A percentile compares a stretch with the other conserved stretches of the same genome.
These are phyloP conservation scores for Mechanitis mazaeus DNA, from an alignment of 2,888 invertebrate species.

Conservation along the genomic window DNA sequence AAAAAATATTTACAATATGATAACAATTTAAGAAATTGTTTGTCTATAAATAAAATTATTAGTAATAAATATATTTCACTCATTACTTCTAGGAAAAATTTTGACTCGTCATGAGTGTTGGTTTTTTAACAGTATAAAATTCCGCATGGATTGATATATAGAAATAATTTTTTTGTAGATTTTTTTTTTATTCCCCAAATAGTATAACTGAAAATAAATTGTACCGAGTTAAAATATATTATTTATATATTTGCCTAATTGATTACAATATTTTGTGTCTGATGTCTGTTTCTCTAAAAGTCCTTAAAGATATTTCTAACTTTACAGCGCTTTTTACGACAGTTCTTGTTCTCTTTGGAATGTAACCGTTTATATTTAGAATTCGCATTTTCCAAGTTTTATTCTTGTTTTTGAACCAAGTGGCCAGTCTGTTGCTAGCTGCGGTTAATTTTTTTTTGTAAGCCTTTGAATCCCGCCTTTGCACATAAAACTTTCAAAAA, in stretches of 20 bases:
- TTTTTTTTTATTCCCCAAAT: too few relatives aligned
- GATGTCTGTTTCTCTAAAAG: not conserved
- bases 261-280: too few relatives aligned
- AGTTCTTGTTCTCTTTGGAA: conserved; percentile 38
- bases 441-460: conserved; percentile 29
- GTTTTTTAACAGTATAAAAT: too few relatives aligned
- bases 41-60: too few relatives aligned
- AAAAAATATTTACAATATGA: not conserved
- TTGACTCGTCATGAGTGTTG: too few relatives aligned
- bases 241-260: too few relatives aligned
- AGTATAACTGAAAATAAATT: too few relatives aligned
- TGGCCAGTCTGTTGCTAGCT: conserved; percentile 41
- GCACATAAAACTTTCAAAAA: conserved; percentile 20
- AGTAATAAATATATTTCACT: too few relatives aligned
- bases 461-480: conserved; percentile 28
- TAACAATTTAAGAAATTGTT: not conserved
- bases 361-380: conserved; percentile 45
- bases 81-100: too few relatives aligned
- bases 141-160: too few relatives aligned
- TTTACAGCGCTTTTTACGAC: conserved; percentile 40
- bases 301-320: conserved; percentile 21
- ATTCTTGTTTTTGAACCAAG: conserved; percentile 33
- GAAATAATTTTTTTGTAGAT: too few relatives aligned
- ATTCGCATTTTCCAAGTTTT: conserved; percentile 39
- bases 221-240: too few relatives aligned